These are phyloP conservation scores for Dasysyrphus albostriatus DNA, from an alignment of 2,888 invertebrate species.

Conservation along the genomic window DNA sequence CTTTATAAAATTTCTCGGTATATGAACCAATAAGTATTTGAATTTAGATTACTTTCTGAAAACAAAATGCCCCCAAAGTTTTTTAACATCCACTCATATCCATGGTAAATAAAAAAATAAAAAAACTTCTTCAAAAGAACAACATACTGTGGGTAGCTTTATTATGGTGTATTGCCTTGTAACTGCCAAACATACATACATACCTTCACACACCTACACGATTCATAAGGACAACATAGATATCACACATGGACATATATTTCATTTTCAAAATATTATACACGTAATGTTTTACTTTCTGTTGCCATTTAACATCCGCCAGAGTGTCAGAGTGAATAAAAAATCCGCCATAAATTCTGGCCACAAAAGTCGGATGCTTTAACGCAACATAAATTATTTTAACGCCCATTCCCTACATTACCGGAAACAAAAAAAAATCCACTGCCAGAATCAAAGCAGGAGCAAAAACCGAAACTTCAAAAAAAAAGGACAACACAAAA, in stretches of 20 bases:
- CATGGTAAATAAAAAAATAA: slow-evolving; percentile 4
- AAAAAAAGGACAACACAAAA: slow-evolving; percentile 14
- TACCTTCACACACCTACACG: neutral
- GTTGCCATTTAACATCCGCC: slow-evolving; percentile 67
- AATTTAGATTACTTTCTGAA: slow-evolving; percentile 42
- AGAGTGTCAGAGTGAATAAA: slow-evolving; percentile 65
- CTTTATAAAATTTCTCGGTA: neutral
- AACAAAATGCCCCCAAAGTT: neutral
- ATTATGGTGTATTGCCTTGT: neutral
- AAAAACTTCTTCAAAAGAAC: neutral
- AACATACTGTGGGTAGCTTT: slow-evolving; percentile 30
- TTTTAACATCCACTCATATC: neutral
- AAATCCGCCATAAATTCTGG: slow-evolving; percentile 60
- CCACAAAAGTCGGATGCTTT: slow-evolving; percentile 72
- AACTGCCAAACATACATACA: no score
- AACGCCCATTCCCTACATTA: slow-evolving; percentile 48
- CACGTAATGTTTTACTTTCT: slow-evolving; percentile 52
- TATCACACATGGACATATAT: slow-evolving; percentile 63
- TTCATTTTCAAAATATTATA: slow-evolving; percentile 53
- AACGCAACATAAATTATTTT: slow-evolving; percentile 75
- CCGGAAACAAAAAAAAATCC: slow-evolving; percentile 22
- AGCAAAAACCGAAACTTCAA: neutral
- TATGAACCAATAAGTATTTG: neutral
- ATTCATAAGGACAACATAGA: slow-evolving; percentile 41
- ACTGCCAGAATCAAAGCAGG: slow-evolving; percentile 9